Percentiles rank a stretch among this genome's conserved stretches.
These are phyloP conservation scores for Hemiprocne comata DNA, from an alignment of 2,113 vertebrate species.

Conservation along the genomic window DNA sequence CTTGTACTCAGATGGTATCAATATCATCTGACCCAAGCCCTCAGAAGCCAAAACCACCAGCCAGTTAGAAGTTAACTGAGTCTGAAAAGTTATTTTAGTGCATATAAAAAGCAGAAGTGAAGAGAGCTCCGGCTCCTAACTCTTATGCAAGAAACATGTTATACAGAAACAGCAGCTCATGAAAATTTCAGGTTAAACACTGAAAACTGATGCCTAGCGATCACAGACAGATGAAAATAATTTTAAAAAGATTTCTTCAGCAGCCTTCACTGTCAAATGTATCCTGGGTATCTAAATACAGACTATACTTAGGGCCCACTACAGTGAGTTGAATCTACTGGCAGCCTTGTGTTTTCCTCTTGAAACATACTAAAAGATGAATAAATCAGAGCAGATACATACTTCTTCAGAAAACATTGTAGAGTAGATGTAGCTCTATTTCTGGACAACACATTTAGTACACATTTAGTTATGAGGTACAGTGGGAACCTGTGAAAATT, in stretches of 20 bases:
- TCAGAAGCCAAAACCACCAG: not conserved
- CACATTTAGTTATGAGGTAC: not conserved
- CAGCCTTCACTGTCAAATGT: not conserved
- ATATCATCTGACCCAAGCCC: not conserved
- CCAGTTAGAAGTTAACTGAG: not conserved
- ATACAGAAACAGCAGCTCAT: slow-evolving; percentile 16
- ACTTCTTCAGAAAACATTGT: not conserved
- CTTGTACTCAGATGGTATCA: not conserved
- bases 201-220: not conserved
- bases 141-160: not conserved
- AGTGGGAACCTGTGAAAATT: slow-evolving; percentile 28
- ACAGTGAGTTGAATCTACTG: not conserved
- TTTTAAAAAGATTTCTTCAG: slow-evolving; percentile 21
- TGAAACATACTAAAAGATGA: not conserved
- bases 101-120: not conserved
- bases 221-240: slow-evolving; percentile 15
- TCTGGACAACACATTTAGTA: not conserved
- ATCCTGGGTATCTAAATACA: not conserved
- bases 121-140: not conserved
- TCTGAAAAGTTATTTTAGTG: not conserved
- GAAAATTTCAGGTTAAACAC: slow-evolving; percentile 40
- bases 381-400: not conserved
- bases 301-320: not conserved
- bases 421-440: not conserved
- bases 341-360: not conserved